phyloP scores from a whole-genome alignment of 2,797 vertebrate genomes.

The Lacerta bilineata region DNA sequence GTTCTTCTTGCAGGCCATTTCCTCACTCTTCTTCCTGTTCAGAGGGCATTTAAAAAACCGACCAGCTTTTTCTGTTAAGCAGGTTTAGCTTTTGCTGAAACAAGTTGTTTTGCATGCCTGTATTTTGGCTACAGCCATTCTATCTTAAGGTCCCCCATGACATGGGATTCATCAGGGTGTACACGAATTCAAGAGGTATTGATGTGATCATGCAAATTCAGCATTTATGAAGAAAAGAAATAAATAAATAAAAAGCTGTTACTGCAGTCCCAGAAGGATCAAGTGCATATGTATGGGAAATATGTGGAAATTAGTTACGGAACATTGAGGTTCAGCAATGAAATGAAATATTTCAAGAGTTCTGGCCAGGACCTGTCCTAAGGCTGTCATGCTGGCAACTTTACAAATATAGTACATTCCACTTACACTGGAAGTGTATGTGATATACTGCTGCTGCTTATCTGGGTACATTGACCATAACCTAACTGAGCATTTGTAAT shows the following conservation, averaged over 20 bases:
- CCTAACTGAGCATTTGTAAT: not conserved
- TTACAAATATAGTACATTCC: not conserved
- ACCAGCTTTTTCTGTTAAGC: not conserved
- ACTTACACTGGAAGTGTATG: not conserved
- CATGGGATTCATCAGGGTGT: not conserved
- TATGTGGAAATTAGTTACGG: not conserved
- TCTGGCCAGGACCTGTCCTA: conserved; percentile 5
- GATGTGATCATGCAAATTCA: not conserved
- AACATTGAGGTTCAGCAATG: not conserved
- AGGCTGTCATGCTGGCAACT: not conserved
- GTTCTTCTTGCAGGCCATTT: not conserved
- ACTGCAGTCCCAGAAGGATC: not conserved
- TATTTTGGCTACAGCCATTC: not conserved
- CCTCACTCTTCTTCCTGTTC: not conserved
- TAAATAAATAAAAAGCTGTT: not conserved
- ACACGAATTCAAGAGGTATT: not conserved
- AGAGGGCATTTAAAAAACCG: not conserved
- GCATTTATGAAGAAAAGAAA: not conserved
- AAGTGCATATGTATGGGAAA: not conserved
- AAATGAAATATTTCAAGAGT: conserved; percentile 9
- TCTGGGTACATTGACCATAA: not conserved
- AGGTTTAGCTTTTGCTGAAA: not conserved
- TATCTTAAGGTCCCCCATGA: not conserved
- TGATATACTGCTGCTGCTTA: not conserved
- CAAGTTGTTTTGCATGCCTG: not conserved